Conservation (phyloP, 2,888 invertebrate species). For the Mamestra brassicae region DNA sequence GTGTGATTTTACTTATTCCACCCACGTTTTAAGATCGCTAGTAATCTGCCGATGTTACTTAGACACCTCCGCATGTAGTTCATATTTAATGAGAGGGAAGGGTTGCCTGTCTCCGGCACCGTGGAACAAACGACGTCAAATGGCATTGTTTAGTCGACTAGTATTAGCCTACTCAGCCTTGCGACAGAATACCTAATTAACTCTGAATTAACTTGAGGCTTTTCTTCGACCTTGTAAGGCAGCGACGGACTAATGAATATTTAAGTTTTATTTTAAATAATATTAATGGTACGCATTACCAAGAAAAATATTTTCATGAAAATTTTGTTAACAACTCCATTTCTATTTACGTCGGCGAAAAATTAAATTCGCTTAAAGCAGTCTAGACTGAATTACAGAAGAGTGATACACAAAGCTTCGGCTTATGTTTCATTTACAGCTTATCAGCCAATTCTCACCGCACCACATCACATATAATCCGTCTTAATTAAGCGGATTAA, state of each 20-base stretch:
- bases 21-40: constrained; percentile 55
- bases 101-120: constrained; percentile 69
- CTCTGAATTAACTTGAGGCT: constrained; percentile 63
- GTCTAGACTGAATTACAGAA: constrained; percentile 40
- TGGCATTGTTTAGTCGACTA: constrained; percentile 69
- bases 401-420: constrained; percentile 36
- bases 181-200: constrained; percentile 68
- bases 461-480: constrained; percentile 53
- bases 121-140: constrained; percentile 67
- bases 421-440: constrained; percentile 50
- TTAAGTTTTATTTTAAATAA: constrained; percentile 37
- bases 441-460: constrained; percentile 53
- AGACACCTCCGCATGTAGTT: constrained; percentile 69
- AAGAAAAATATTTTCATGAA: constrained; percentile 39
- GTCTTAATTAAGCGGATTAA: constrained; percentile 63
- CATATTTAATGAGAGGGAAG: constrained; percentile 77
- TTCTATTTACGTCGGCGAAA: constrained; percentile 8
- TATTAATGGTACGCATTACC: constrained; percentile 22
- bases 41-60: constrained; percentile 57
- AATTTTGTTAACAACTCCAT: constrained; percentile 10
- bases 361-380: constrained; percentile 7
- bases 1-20: constrained; percentile 34
- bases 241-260: constrained; percentile 38
- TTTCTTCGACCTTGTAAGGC: constrained; percentile 42
- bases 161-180: constrained; percentile 57